phyloP scores from a whole-genome alignment of 2,113 vertebrate species.

The Lycaon pictus region DNA sequence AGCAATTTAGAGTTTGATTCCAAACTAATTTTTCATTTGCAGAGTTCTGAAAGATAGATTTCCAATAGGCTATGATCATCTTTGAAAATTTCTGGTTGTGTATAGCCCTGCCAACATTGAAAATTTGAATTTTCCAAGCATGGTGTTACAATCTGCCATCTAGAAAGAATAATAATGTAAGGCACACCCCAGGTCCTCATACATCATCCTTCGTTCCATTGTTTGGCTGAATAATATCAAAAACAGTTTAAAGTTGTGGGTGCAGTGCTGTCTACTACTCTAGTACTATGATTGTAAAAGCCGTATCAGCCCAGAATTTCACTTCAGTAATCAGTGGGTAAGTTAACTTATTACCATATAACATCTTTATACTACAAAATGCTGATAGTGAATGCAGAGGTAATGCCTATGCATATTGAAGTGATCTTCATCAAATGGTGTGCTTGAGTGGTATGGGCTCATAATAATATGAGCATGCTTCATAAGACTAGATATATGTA shows the following conservation, averaged over 20 bases:
- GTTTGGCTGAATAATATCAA: background rate
- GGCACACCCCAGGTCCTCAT: fast-evolving
- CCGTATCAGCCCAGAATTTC: background rate
- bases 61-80: slow-evolving; percentile 36
- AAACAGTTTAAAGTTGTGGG: background rate
- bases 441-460: background rate
- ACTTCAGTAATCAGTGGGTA: background rate
- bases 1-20: slow-evolving; percentile 80
- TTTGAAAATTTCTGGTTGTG: background rate
- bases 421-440: background rate
- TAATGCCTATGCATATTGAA: background rate
- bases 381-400: background rate
- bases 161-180: background rate
- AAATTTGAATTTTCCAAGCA: slow-evolving; percentile 31
- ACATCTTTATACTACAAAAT: background rate
- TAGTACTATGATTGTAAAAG: fast-evolving
- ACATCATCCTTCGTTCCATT: background rate
- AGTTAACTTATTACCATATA: background rate
- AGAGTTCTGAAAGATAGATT: slow-evolving; percentile 56
- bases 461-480: background rate
- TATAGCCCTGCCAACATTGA: background rate
- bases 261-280: fast-evolving
- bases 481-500: too few species aligned
- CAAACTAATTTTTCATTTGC: slow-evolving; percentile 56
- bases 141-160: background rate